Evolutionary conservation across 2,888 invertebrate genomes (phyloP).

Genomic region (Cataglyphis cursor): DNA sequence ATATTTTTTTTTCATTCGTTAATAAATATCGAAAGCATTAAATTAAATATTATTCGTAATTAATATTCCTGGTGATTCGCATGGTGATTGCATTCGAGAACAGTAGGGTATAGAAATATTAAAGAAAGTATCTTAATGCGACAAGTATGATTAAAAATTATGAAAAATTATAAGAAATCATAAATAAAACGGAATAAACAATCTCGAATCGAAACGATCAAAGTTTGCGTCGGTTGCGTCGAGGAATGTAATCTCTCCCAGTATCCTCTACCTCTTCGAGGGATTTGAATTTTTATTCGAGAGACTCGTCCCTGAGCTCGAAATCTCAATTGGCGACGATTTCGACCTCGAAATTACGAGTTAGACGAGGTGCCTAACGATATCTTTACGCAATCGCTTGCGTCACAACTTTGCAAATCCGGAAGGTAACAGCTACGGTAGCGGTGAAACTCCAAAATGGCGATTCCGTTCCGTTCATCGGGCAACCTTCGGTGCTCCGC

Average conservation of each 20-base stretch:
- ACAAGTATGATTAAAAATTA: too few relatives aligned
- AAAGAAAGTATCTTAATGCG: not conserved
- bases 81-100: not conserved
- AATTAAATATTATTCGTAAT: not conserved
- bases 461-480: slow-evolving; percentile 76
- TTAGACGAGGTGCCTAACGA: slow-evolving; percentile 70
- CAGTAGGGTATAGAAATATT: not conserved
- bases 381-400: slow-evolving; percentile 78
- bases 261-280: not conserved
- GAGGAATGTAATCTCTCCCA: slow-evolving; percentile 6
- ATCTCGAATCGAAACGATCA: not conserved
- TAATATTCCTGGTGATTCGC: not conserved
- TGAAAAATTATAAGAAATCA: not conserved
- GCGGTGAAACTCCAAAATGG: slow-evolving; percentile 81
- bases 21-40: not conserved
- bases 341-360: slow-evolving; percentile 37
- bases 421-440: slow-evolving; percentile 60
- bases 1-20: not conserved
- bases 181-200: not conserved
- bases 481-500: slow-evolving; percentile 78
- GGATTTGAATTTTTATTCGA: not conserved
- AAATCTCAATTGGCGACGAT: slow-evolving; percentile 33
- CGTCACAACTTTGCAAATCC: slow-evolving; percentile 67
- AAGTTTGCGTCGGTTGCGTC: not conserved
- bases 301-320: slow-evolving; percentile 33